Conservation (phyloP, 64 coral and sea anemone species). For the Pocillopora damicornis region DNA sequence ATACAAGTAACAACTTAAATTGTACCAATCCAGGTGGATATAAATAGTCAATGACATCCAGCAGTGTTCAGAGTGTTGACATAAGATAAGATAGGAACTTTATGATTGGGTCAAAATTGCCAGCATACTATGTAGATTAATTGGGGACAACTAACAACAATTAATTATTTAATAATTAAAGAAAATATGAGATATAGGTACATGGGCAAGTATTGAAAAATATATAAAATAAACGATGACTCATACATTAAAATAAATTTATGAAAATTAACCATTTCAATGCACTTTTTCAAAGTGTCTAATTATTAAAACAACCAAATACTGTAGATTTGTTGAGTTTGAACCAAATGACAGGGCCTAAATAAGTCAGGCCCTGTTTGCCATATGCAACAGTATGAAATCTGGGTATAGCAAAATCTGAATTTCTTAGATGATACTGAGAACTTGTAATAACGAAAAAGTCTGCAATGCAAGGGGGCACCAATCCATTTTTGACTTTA, state of each 20-base stretch:
- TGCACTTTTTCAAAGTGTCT: no score
- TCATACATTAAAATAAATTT: neutral
- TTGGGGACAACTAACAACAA: conserved; percentile 2
- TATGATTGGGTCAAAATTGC: neutral
- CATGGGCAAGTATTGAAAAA: conserved; percentile 4
- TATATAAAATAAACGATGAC: neutral
- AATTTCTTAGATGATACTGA: neutral
- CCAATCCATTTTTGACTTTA: neutral
- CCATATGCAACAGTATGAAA: no score
- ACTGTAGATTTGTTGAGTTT: no score
- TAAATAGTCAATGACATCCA: no score
- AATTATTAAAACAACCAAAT: no score
- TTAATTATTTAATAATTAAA: neutral
- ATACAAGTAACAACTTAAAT: no score
- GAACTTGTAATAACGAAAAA: neutral
- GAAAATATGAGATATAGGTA: neutral
- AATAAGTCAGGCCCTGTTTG: no score
- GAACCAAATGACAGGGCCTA: no score
- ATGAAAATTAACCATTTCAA: no score
- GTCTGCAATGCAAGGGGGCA: neutral
- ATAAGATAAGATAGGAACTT: neutral
- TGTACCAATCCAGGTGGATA: no score
- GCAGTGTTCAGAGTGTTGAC: no score
- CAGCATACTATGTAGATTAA: neutral
- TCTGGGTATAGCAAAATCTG: no score